Base-by-base conservation (phyloP, 1,140 invertebrate genomes). In the Maniola jurtina region DNA sequence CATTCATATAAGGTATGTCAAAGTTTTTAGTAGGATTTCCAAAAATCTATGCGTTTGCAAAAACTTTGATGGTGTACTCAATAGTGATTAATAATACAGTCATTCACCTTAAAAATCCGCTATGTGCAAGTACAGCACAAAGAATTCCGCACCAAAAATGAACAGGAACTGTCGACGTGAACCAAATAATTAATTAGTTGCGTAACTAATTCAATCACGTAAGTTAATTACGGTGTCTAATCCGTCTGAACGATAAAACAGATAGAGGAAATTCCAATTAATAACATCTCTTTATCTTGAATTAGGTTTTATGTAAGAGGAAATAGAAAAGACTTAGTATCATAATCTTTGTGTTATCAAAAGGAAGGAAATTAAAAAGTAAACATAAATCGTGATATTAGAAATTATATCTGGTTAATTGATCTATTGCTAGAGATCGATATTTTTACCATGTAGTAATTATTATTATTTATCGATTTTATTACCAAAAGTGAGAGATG, bases 141-240 rank as follows among this genome's bases (percentile, higher is more conserved):
- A 62, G 66, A 57, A 66, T 71, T 70, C 62, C 75, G 59, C 35
- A 66, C 70, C 69, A 71, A 79, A 75, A 73, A 72, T 16, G 67
- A 61, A 68, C 71, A 76, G 77, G 77, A 76, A 76, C 56, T 59
- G 25, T 13, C 47, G 47, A 72, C 72, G 77, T 73, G 77, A 70
- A 65, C 14, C 15, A 66, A 74, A 72, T 79, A 70, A 70, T 76
- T 55, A 71, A 69, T 76, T 55, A 71, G 65, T 72, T 70, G 70
- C 66, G 59, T 70, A 72, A 73, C 48, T 68, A 70, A 70, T 72
- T 73, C 25, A 71, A 66, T 73, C 73, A 73, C 66, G 68, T 70
- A 72, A 71, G 64, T 54, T 61, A 61, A 68, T 61, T 70, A 70
- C 66, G 64, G 57, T 68, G 35, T 64, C 45, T 56, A 68, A 56